Evolutionary conservation across 2,888 invertebrate species (phyloP).

Genomic region (Thymelicus sylvestris): DNA sequence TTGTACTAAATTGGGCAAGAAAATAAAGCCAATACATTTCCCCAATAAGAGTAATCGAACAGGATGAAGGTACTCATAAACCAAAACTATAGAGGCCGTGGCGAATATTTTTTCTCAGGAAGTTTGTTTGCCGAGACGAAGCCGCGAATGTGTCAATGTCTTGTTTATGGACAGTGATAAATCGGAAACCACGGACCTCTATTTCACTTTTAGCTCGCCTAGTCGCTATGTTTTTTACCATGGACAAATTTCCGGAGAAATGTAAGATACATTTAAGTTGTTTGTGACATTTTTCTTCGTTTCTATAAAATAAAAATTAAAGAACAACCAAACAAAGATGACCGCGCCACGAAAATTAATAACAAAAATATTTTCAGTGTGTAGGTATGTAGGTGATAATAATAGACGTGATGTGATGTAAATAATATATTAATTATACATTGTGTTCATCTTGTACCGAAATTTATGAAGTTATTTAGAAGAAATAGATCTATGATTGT

Average conservation of each 20-base stretch:
- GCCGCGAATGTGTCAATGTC: constrained; percentile 47
- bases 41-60: constrained; percentile 7
- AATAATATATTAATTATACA: too few species aligned
- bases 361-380: too few species aligned
- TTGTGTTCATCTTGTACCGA: too few species aligned
- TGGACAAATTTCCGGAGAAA: constrained; percentile 35
- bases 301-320: constrained; percentile 1
- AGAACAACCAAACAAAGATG: neutral
- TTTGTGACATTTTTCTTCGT: constrained; percentile 1
- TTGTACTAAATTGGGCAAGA: neutral
- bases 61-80: constrained; percentile 2
- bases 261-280: constrained; percentile 7
- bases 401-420: too few species aligned
- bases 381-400: too few species aligned
- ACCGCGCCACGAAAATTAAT: too few species aligned
- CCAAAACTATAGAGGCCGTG: constrained; percentile 12
- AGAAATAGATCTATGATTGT: too few species aligned
- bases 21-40: neutral
- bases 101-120: constrained; percentile 19
- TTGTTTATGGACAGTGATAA: constrained; percentile 48
- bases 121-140: constrained; percentile 28
- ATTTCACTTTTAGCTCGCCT: constrained; percentile 44
- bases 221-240: constrained; percentile 35
- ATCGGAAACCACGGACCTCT: constrained; percentile 44
- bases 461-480: too few species aligned